Base-by-base conservation (phyloP, 1,140 invertebrate genomes). In the Mya arenaria region DNA sequence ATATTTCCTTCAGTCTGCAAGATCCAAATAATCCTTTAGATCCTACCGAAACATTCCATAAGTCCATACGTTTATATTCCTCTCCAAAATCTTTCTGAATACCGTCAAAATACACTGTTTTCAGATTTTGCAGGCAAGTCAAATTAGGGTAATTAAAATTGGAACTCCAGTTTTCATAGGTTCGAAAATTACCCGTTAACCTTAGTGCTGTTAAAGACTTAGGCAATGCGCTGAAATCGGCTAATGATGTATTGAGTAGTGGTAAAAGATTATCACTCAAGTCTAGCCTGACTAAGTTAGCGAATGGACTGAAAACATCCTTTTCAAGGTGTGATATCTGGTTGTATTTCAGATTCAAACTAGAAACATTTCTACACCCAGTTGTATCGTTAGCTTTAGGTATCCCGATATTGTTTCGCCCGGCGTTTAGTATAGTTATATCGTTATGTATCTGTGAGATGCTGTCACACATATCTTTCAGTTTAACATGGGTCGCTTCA, bases 301-400 rank as follows among this genome's bases (percentile, higher is more conserved):
- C 5, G 17, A 73, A 6, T 6, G 17, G n/a, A 0, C 13, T 3
- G 17, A 73, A 60, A 15, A 56, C n/a, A n/a, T 5, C 23, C 8
- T 77, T 10, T 48, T 62, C 73, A 4, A 77, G 19, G 13, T 44
- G 6, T 4, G 15, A 19, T n/a, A 63, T 60, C 8, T 68, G n/a
- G 48, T 77, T 73, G 30, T 39, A 41, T 39, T 55, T 37, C 13
- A 83, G 13, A 65, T 79, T 25, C 39, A 82, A n/a, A 13, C 41
- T 58, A 25, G n/a, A 4, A 56, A 85, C 17, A n/a, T 55, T 30
- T 1, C 60, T 39, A 65, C 58, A 58, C 44, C 84, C 66, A 75
- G 41, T 52, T 1, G 73, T 28, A 71, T 41, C 74, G 60, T 48
- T n/a, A n/a, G n/a, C n/a, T n/a, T n/a, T n/a, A n/a, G n/a, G n/a